Evolutionary conservation across 2,797 vertebrate species (phyloP), one percentile per base, ranked within the genome.

Genomic region (Serranus cabrilla): DNA sequence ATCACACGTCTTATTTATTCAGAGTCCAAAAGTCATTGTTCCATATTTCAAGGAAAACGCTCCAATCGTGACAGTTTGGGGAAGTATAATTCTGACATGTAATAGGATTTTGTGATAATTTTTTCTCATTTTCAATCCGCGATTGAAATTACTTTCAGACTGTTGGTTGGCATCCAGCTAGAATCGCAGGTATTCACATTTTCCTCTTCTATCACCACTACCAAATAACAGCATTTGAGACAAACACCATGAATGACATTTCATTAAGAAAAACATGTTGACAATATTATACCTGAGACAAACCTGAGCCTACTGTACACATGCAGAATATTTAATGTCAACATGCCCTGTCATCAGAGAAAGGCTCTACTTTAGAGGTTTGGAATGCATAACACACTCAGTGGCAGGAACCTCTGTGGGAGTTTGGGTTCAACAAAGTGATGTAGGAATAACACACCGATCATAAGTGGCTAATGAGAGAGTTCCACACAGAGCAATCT

Each of bases 101-200:
- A 59, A 72, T 56, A 37, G 57, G 62, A 51, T 77, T 76, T 52
- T 57, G 31, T 58, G 50, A 16, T 73, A 1, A 0, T 50, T 23
- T 50, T 18, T 78, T 67, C 11, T 77, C 31, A 34, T 81, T 80
- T 80, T 74, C 7, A 80, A 52, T 63, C 58, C 7, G 3, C 69
- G 54, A 86, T 87, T 70, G 12, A 63, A 76, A 73, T 71, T 34
- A 64, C 54, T 70, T 76, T 42, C 40, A 65, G 27, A 10, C n/a
- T n/a, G 9, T 55, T 66, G 21, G 31, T 47, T 66, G 43, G 45
- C 40, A 70, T 70, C 56, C 11, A 56, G 17, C 47, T 62, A 21
- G 12, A 74, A 65, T 72, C 11, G 47, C 37, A 59, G 39, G 27
- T 61, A 55, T 75, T 11, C 25, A 46, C 40, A 61, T 58, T 25